Conservation (phyloP, 2,888 invertebrate species). For the Tipula lateralis region DNA sequence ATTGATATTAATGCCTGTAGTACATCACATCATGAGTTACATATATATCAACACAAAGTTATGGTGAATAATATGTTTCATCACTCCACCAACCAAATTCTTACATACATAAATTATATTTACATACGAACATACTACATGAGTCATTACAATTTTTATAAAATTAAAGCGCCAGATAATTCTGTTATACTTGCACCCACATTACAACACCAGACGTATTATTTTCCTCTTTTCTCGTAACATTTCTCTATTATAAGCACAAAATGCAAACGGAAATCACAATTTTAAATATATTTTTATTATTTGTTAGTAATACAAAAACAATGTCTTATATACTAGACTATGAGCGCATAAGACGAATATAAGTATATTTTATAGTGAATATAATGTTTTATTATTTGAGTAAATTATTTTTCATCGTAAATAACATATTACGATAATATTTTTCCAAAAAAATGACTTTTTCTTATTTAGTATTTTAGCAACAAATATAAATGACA, state of each 20-base stretch:
- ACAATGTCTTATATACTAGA: background rate
- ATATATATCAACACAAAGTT: too few relatives aligned
- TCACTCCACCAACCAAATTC: too few relatives aligned
- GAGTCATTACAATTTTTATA: too few relatives aligned
- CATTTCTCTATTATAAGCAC: background rate
- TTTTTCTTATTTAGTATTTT: conserved; percentile 11
- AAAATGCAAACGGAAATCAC: background rate
- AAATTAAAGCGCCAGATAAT: background rate
- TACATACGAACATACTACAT: too few relatives aligned
- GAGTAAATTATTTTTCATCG: background rate
- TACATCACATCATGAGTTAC: too few relatives aligned
- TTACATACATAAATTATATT: too few relatives aligned
- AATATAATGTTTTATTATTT: background rate
- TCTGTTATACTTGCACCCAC: background rate
- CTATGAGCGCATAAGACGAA: background rate
- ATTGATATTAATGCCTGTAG: too few relatives aligned
- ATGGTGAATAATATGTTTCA: too few relatives aligned
- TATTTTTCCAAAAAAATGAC: background rate
- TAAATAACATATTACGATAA: background rate
- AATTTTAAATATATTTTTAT: background rate
- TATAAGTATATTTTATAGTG: background rate
- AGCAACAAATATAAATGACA: background rate
- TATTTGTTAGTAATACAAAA: background rate
- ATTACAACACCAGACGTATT: background rate
- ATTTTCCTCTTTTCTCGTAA: background rate